These are phyloP conservation scores for Hylaeus volcanicus DNA, from an alignment of 1,140 invertebrate species.

Conservation along the genomic window DNA sequence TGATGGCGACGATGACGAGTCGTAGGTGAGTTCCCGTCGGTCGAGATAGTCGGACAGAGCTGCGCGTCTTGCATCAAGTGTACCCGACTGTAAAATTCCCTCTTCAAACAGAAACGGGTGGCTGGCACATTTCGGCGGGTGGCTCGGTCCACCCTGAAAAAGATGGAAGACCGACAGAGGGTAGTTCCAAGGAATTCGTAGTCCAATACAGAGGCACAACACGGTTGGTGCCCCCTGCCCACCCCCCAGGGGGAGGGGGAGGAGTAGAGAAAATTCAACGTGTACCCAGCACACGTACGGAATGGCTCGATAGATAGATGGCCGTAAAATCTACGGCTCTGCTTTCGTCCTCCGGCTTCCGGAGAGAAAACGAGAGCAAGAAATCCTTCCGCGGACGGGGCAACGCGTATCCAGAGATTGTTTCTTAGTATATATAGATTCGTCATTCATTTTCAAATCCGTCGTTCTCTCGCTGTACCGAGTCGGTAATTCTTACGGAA, in stretches of 20 bases:
- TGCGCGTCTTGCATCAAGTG: slow-evolving; percentile 75
- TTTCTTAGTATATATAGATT: no score
- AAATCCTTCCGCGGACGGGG: not conserved
- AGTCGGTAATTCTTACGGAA: no score
- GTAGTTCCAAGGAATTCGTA: slow-evolving; percentile 49
- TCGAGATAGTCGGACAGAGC: slow-evolving; percentile 58
- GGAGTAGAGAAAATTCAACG: slow-evolving; percentile 59
- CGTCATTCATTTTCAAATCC: no score
- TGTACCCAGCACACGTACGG: slow-evolving; percentile 74
- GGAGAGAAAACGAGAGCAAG: slow-evolving; percentile 22
- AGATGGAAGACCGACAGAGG: slow-evolving; percentile 1
- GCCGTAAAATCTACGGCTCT: slow-evolving; percentile 59
- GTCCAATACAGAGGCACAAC: slow-evolving; percentile 37
- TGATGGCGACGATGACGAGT: not conserved
- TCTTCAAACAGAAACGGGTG: slow-evolving; percentile 78
- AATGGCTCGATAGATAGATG: slow-evolving; percentile 73
- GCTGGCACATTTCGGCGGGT: slow-evolving; percentile 70
- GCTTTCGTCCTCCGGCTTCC: slow-evolving; percentile 20
- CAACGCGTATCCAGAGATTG: not conserved
- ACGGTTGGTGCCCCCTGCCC: no score
- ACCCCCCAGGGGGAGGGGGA: no score
- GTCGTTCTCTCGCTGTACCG: no score
- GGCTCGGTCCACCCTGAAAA: slow-evolving; percentile 44
- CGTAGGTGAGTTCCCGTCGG: not conserved
- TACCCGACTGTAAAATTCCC: slow-evolving; percentile 80